These are phyloP conservation scores for Helarctos malayanus DNA, from an alignment of 2,797 vertebrate genomes.

Conservation along the genomic window DNA sequence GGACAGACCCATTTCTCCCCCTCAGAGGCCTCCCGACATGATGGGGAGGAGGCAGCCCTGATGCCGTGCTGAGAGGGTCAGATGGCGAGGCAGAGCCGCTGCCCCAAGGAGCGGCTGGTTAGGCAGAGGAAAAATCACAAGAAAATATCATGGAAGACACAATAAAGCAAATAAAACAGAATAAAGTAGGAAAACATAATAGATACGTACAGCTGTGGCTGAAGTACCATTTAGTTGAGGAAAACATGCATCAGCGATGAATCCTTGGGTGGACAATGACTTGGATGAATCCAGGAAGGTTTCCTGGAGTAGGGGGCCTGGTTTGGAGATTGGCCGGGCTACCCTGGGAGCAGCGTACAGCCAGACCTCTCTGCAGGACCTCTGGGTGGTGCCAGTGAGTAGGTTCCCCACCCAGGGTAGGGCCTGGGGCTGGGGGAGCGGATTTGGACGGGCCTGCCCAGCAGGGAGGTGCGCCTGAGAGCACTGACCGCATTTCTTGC, in stretches of 20 bases:
- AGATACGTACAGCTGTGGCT: not conserved
- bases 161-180: not conserved
- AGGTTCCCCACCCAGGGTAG: not conserved
- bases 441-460: not conserved
- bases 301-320: not conserved
- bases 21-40: not conserved
- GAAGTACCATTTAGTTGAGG: not conserved
- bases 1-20: not conserved
- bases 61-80: not conserved
- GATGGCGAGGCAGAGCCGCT: not conserved
- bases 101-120: not conserved
- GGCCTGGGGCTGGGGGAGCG: not conserved
- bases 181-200: not conserved
- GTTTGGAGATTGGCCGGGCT: not conserved
- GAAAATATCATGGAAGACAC: not conserved
- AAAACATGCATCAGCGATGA: not conserved
- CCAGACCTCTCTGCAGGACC: not conserved
- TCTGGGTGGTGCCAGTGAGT: not conserved
- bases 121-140: not conserved
- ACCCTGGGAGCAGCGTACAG: not conserved
- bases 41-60: not conserved
- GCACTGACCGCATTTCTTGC: not conserved
- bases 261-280: not conserved
- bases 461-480: not conserved
- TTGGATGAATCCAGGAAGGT: not conserved